Conservation (phyloP, 2,113 vertebrate genomes). For the Semicossyphus pulcher region DNA sequence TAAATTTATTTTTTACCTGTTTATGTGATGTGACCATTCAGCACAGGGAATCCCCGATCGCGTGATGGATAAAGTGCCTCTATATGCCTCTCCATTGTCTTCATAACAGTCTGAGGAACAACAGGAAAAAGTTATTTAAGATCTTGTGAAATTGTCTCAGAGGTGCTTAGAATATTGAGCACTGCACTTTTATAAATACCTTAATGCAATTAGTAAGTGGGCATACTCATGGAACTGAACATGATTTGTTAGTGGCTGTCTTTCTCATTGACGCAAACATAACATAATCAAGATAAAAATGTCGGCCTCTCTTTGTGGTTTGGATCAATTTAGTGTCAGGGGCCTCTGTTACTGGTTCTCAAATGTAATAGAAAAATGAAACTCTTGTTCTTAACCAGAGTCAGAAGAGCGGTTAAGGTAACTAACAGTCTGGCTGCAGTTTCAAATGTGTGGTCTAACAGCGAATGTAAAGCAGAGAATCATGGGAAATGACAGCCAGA, state of each 20-base stretch:
- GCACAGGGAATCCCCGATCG: constrained; percentile 93
- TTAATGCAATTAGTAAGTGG: constrained; percentile 16
- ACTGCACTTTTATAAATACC: constrained; percentile 33
- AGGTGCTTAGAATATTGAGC: background rate
- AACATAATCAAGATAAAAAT: constrained; percentile 48
- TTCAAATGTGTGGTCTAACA: constrained; percentile 59
- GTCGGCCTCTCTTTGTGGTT: constrained; percentile 54
- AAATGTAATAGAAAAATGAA: constrained; percentile 52
- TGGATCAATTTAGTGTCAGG: constrained; percentile 50
- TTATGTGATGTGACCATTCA: constrained; percentile 88
- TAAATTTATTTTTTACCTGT: constrained; percentile 72
- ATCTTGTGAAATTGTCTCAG: constrained; percentile 6
- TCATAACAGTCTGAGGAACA: constrained; percentile 91
- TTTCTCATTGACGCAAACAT: constrained; percentile 45
- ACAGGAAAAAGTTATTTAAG: constrained; percentile 33
- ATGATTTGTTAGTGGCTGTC: constrained; percentile 21
- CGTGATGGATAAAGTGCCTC: constrained; percentile 91
- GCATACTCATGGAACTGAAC: background rate
- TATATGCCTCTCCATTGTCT: constrained; percentile 90
- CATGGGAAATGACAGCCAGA: constrained; percentile 62
- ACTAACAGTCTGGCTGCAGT: constrained; percentile 24
- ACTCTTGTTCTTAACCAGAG: constrained; percentile 59
- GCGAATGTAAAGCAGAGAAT: constrained; percentile 59
- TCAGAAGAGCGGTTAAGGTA: constrained; percentile 31
- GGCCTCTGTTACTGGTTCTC: constrained; percentile 48